Percentiles rank a stretch among this genome's conserved stretches.
Conservation (phyloP, 2,888 invertebrate genomes). For the Drosophila greeni region DNA sequence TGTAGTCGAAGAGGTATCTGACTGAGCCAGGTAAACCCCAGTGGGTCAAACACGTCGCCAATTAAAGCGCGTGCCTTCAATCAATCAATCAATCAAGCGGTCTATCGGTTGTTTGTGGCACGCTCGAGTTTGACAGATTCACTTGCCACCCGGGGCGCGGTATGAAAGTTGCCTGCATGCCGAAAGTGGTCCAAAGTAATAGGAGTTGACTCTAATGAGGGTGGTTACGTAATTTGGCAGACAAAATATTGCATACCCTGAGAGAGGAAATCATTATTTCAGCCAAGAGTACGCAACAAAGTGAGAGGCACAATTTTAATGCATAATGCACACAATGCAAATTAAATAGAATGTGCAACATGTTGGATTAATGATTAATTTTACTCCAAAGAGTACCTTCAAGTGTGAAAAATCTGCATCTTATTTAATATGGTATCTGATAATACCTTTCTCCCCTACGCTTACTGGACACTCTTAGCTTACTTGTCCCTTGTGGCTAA, state of each 20-base stretch:
- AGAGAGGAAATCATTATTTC: not conserved
- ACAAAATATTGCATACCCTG: slow-evolving; percentile 1
- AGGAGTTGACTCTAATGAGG: slow-evolving; percentile 28
- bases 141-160: slow-evolving; percentile 37
- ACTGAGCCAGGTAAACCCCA: slow-evolving; percentile 11
- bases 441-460: no score
- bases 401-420: not conserved
- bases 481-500: slow-evolving; percentile 9
- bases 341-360: no score
- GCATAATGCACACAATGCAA: no score
- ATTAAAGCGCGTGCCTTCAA: slow-evolving; percentile 43
- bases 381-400: no score
- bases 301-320: not conserved
- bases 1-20: not conserved
- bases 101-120: slow-evolving; percentile 33
- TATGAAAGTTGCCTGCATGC: slow-evolving; percentile 32
- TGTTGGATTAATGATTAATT: no score
- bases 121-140: slow-evolving; percentile 51
- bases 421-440: no score
- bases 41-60: slow-evolving; percentile 40
- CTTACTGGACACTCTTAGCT: not conserved
- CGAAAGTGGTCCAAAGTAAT: slow-evolving; percentile 10
- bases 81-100: slow-evolving; percentile 45
- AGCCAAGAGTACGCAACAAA: not conserved
- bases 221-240: slow-evolving; percentile 13